Percentiles rank a stretch among this genome's conserved stretches.
These are phyloP conservation scores for Muscina levida DNA, from an alignment of 2,888 invertebrate species.

Conservation along the genomic window DNA sequence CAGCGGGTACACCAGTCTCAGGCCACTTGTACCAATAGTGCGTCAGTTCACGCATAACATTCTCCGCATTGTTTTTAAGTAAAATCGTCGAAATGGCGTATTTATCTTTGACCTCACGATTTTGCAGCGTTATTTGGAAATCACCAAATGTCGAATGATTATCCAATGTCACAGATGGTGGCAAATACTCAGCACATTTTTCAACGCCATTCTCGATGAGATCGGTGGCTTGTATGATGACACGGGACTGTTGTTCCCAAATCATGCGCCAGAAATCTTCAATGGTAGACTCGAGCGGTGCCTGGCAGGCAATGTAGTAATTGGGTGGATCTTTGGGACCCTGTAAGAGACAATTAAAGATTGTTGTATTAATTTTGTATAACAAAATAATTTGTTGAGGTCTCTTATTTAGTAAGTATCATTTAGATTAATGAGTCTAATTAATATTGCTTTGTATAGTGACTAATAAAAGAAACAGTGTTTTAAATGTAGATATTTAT, in stretches of 20 bases:
- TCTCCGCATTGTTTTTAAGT: conserved; percentile 89
- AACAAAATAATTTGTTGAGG: background rate
- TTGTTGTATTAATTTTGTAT: too few relatives aligned
- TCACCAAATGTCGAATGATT: conserved; percentile 93
- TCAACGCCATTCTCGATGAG: conserved; percentile 94
- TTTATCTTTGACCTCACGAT: conserved; percentile 93
- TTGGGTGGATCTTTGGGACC: conserved; percentile 91
- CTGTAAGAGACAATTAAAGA: conserved; percentile 79
- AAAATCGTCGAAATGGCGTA: conserved; percentile 93
- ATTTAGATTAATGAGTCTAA: too few relatives aligned
- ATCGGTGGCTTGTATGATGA: conserved; percentile 94
- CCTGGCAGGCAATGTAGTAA: conserved; percentile 96
- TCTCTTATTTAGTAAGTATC: too few relatives aligned
- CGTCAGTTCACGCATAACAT: conserved; percentile 91
- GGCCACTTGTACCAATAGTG: conserved; percentile 98
- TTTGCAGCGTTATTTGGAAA: conserved; percentile 92
- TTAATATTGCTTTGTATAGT: too few relatives aligned
- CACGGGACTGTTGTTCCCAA: conserved; percentile 95
- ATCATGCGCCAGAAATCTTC: conserved; percentile 97
- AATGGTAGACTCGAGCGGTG: conserved; percentile 91
- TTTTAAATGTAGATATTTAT: too few relatives aligned
- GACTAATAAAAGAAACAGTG: too few relatives aligned
- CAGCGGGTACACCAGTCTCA: conserved; percentile 89
- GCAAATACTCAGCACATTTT: conserved; percentile 94
- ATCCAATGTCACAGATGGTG: conserved; percentile 94